Conservation (phyloP, 2,888 invertebrate genomes). For the Melitaea athalia region DNA sequence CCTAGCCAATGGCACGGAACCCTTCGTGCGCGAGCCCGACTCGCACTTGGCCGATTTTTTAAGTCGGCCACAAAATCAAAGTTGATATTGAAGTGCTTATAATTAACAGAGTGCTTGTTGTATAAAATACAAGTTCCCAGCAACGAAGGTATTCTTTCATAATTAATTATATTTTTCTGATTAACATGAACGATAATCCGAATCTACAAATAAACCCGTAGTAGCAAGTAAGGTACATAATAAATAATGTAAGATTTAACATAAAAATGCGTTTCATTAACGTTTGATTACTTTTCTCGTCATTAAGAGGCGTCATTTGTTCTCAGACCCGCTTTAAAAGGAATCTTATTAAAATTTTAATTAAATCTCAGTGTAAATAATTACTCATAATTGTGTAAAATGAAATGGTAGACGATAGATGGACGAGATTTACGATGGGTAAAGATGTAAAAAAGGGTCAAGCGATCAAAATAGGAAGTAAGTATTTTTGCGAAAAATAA, state of each 20-base stretch:
- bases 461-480: background rate
- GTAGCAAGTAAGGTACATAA: background rate
- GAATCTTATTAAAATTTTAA: conserved; percentile 41
- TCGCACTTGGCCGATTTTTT: no score
- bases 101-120: no score
- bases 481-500: no score
- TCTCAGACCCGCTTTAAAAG: conserved; percentile 32
- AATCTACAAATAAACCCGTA: background rate
- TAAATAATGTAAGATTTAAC: background rate
- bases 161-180: background rate
- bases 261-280: conserved; percentile 62
- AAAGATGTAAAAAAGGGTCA: background rate
- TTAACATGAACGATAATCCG: background rate
- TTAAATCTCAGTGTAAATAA: conserved; percentile 37
- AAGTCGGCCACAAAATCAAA: no score
- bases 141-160: background rate
- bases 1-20: no score
- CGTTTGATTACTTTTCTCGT: conserved; percentile 32
- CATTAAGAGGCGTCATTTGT: conserved; percentile 37
- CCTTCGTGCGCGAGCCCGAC: no score
- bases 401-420: conserved; percentile 12
- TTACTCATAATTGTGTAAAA: conserved; percentile 32
- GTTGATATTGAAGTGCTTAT: no score
- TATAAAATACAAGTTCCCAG: no score
- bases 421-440: no score